Evolutionary conservation across 2,113 vertebrate species (phyloP), one percentile per base, ranked within the genome.

Genomic region (Aspiorhynchus laticeps): DNA sequence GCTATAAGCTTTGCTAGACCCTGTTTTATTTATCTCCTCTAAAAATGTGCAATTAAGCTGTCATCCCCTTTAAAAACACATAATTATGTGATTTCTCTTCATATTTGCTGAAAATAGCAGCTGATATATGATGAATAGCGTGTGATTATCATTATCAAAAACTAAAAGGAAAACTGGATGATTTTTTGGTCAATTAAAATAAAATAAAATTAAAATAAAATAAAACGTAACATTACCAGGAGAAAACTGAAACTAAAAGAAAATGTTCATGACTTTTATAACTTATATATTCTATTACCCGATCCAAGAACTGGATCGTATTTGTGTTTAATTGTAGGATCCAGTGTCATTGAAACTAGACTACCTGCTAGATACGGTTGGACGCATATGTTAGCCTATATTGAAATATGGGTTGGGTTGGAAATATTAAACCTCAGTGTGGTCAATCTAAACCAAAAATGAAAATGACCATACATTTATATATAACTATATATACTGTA

Each of bases 291-390:
- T 85, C 7, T 28, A 78, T 78, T 73, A 56, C 36, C 10, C 5
- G 43, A 79, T 26, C 75, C 26, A 79, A 46, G 63, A 90, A 69
- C 28, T 11, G 17, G 59, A 59, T 89, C 73, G 80, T 87, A 31
- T 82, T 56, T 19, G 51, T 21, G 33, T 82, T 43, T 33, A 75
- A 73, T 6, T 82, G 67, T 61, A 82, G 53, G 28, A 63, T 61
- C 12, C 21, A 56, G 3, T 59, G 63, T 71, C 28, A 83, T 9
- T 48, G 41, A 51, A 51, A 69, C 56, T 11, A 43, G 43, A 11
- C 43, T 59, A 36, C 48, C 3, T 75, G 24, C 38, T 53, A 24
- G 24, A n/a, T n/a, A n/a, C n/a, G 7, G 33, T 41, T 41, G 33
- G 33, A 80, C 0, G 3, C 51, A 38, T 51, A 51, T 51, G 48